Conservation (phyloP, 1,140 invertebrate species). For the Drosophila ananassae region DNA sequence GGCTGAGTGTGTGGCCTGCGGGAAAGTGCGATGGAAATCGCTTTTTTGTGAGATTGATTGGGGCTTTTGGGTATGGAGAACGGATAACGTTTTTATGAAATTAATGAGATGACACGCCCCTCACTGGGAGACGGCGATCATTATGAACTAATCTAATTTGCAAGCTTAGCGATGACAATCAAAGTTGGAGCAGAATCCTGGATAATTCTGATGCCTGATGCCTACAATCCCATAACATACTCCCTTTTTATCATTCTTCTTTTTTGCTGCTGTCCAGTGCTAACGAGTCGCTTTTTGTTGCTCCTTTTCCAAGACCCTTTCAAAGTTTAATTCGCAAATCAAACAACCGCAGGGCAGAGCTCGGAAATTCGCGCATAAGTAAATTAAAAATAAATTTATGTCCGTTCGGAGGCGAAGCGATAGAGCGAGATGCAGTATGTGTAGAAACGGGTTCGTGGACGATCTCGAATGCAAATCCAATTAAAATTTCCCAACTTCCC, state of each 20-base stretch:
- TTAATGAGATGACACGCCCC: conserved; percentile 73
- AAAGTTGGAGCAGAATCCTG: conserved; percentile 10
- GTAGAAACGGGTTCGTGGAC: conserved; percentile 53
- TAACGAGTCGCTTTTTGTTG: conserved; percentile 50
- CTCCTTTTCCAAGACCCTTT: conserved; percentile 21
- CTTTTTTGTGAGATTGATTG: conserved; percentile 63
- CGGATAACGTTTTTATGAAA: conserved; percentile 33
- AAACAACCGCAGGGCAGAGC: conserved; percentile 74
- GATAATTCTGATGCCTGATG: background rate
- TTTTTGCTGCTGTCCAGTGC: conserved; percentile 24
- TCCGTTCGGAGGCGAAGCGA: conserved; percentile 30
- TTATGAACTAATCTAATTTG: conserved; percentile 72
- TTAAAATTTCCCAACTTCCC: conserved; percentile 65
- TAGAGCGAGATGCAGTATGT: conserved; percentile 16
- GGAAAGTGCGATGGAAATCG: conserved; percentile 6
- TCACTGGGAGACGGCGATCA: conserved; percentile 21
- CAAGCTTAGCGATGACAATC: conserved; percentile 59
- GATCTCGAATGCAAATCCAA: conserved; percentile 76
- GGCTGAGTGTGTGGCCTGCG: conserved; percentile 69
- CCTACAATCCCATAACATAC: background rate
- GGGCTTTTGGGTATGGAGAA: conserved; percentile 23
- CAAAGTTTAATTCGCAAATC: conserved; percentile 79
- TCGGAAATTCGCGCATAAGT: conserved; percentile 76
- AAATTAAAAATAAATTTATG: conserved; percentile 83
- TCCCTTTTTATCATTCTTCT: background rate